Conservation (phyloP, 2,888 invertebrate species). For the Proisotoma minuta region DNA sequence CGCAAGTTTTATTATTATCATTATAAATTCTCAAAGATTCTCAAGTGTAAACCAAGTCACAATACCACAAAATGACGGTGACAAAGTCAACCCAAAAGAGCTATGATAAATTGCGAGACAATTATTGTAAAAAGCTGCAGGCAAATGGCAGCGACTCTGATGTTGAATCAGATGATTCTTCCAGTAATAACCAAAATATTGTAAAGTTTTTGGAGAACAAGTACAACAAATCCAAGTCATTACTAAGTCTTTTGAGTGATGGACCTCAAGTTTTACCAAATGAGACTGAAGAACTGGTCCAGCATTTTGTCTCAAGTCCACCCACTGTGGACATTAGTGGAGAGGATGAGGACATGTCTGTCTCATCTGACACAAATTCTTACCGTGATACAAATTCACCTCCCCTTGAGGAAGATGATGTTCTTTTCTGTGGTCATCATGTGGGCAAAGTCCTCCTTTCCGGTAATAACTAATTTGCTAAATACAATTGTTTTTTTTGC, state of each 20-base stretch:
- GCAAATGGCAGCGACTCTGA: slow-evolving; percentile 1
- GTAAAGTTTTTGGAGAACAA: slow-evolving; percentile 8
- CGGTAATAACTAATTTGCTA: too few relatives aligned
- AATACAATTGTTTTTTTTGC: slow-evolving; percentile 7
- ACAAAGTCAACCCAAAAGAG: slow-evolving; percentile 26
- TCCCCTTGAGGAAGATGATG: not conserved
- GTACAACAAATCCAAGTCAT: slow-evolving; percentile 3
- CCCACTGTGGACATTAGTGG: not conserved
- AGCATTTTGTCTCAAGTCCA: not conserved
- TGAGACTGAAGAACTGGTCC: not conserved
- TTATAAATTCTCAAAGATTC: too few relatives aligned
- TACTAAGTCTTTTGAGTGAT: slow-evolving; percentile 7
- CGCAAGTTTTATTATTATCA: too few relatives aligned
- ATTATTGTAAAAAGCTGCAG: slow-evolving; percentile 3
- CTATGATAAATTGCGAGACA: slow-evolving; percentile 9
- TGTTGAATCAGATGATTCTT: slow-evolving; percentile 11
- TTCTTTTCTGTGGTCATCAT: slow-evolving; percentile 30
- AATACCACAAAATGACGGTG: slow-evolving; percentile 26
- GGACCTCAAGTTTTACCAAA: slow-evolving; percentile 6
- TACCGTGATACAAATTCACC: not conserved
- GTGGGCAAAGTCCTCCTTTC: slow-evolving; percentile 28
- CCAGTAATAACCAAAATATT: slow-evolving; percentile 9
- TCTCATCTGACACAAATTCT: not conserved
- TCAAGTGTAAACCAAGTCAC: not conserved
- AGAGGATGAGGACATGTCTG: not conserved